These are phyloP conservation scores for Villa cingulata DNA, from an alignment of 2,888 invertebrate species.

Conservation along the genomic window DNA sequence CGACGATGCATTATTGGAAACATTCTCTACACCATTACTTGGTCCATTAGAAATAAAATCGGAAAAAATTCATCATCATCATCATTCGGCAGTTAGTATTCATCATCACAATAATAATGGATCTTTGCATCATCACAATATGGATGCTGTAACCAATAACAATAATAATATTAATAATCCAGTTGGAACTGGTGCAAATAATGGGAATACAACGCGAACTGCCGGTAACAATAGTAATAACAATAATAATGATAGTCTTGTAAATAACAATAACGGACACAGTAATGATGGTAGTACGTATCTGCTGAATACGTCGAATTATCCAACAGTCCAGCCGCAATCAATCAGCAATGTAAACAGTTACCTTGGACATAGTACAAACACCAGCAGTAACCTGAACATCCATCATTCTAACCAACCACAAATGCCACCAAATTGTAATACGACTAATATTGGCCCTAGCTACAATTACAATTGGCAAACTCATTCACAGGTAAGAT, in stretches of 20 bases:
- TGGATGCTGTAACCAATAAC: conserved; percentile 21
- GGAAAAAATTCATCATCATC: conserved; percentile 43
- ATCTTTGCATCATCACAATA: conserved; percentile 18
- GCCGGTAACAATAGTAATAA: conserved; percentile 30
- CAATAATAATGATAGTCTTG: conserved; percentile 10
- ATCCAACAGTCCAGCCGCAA: conserved; percentile 16
- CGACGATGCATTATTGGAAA: conserved; percentile 46
- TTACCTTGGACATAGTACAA: conserved; percentile 17
- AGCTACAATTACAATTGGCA: conserved; percentile 33
- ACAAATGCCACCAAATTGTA: conserved; percentile 15
- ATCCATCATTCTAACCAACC: conserved; percentile 23
- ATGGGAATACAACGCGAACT: conserved; percentile 20
- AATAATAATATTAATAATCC: conserved; percentile 13
- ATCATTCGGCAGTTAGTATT: conserved; percentile 19
- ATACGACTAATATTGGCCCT: conserved; percentile 16
- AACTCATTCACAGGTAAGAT: conserved; percentile 30
- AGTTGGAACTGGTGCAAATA: conserved; percentile 19
- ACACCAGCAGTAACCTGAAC: conserved; percentile 13
- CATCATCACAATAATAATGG: conserved; percentile 22
- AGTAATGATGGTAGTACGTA: conserved; percentile 18
- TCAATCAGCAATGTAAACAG: conserved; percentile 18
- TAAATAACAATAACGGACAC: conserved; percentile 9
- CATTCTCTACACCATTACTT: conserved; percentile 53
- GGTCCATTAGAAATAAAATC: conserved; percentile 71
- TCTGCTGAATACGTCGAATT: conserved; percentile 18